phyloP scores from a whole-genome alignment of 2,797 vertebrate genomes.

The Syncerus caffer region DNA sequence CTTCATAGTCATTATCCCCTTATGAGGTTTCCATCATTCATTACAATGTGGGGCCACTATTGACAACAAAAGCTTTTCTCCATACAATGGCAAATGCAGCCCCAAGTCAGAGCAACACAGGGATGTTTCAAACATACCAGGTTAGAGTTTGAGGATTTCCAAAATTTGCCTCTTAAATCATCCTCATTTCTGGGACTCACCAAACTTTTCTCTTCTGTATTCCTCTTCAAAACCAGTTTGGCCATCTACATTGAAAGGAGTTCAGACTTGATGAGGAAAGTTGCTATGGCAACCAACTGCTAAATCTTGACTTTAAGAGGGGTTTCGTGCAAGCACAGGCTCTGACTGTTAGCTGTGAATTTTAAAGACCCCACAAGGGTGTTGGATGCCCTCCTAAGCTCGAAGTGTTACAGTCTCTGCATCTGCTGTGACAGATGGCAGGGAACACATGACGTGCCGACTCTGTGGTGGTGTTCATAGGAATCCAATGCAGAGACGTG shows the following conservation, averaged over 20 bases:
- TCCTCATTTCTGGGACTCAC: conserved; percentile 20
- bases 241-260: conserved; percentile 48
- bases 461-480: conserved; percentile 39
- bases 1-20: conserved; percentile 49
- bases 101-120: neutral
- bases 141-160: neutral
- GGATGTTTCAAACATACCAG: conserved; percentile 12
- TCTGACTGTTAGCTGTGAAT: conserved; percentile 76
- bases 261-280: conserved; percentile 45
- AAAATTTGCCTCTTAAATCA: conserved; percentile 41
- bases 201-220: conserved; percentile 13
- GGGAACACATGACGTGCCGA: conserved; percentile 56
- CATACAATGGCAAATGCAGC: neutral
- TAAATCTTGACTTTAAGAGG: conserved; percentile 75
- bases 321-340: conserved; percentile 66
- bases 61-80: conserved; percentile 16
- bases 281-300: conserved; percentile 73
- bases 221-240: conserved; percentile 50
- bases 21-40: conserved; percentile 20
- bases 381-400: conserved; percentile 72
- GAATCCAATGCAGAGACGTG: conserved; percentile 50
- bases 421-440: conserved; percentile 78
- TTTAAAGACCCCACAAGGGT: conserved; percentile 74
- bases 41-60: neutral
- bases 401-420: conserved; percentile 72